Conservation (phyloP, 2,113 vertebrate genomes). For the Chunga burmeisteri region DNA sequence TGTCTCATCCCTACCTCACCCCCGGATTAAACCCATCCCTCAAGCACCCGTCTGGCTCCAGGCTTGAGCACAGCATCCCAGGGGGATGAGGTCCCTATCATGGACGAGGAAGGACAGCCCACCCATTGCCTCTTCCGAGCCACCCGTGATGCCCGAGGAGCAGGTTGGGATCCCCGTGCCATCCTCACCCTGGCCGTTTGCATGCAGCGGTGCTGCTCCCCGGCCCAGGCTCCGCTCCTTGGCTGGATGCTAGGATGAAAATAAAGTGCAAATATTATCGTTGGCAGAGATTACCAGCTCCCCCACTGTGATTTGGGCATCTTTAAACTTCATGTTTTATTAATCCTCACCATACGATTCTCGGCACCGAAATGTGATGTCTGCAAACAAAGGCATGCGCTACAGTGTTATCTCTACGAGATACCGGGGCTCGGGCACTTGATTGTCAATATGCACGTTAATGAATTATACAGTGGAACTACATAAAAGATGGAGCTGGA, state of each 20-base stretch:
- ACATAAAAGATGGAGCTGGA: not conserved
- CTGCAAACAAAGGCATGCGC: constrained; percentile 19
- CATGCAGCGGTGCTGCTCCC: not conserved
- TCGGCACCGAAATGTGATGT: not conserved
- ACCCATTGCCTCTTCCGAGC: not conserved
- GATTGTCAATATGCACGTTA: accelerated
- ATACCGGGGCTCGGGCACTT: not conserved
- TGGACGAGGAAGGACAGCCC: not conserved
- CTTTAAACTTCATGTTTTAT: constrained; percentile 46
- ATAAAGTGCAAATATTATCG: constrained; percentile 42
- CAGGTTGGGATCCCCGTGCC: accelerated
- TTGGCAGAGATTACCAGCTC: constrained; percentile 21
- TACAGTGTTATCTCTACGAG: not conserved
- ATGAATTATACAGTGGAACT: not conserved
- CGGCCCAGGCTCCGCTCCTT: not conserved
- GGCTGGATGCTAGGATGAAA: not conserved
- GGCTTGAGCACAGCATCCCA: not conserved
- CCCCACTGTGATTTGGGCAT: constrained; percentile 12
- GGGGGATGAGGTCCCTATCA: not conserved
- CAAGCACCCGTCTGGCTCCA: not conserved
- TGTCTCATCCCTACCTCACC: not conserved
- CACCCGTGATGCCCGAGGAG: not conserved
- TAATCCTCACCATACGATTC: not conserved
- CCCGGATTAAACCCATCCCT: not conserved
- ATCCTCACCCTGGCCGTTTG: not conserved